Evolutionary conservation across 2,797 vertebrate species (phyloP).

Genomic region (Cyclopterus lumpus): DNA sequence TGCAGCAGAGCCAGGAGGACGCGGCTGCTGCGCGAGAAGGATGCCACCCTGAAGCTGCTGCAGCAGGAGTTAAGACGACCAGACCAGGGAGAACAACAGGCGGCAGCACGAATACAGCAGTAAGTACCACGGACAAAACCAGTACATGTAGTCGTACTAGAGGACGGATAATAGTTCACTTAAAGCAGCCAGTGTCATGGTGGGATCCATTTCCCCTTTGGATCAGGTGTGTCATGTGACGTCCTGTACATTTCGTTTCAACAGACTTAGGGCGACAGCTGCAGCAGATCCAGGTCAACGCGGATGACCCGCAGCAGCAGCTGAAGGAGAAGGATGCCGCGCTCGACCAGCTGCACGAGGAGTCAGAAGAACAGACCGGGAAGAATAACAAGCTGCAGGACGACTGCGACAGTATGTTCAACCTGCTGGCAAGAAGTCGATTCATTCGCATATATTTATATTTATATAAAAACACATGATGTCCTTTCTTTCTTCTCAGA

Average conservation of each 20-base stretch:
- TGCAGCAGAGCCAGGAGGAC: slow-evolving; percentile 30
- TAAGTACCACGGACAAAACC: neutral
- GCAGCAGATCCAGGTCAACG: neutral
- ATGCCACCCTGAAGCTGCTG: slow-evolving; percentile 22
- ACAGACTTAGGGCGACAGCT: neutral
- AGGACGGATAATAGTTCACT: neutral
- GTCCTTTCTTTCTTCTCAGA: slow-evolving; percentile 40
- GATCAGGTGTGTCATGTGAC: no score
- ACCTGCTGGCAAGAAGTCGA: neutral
- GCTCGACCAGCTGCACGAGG: slow-evolving; percentile 21
- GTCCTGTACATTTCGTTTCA: no score
- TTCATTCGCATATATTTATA: neutral
- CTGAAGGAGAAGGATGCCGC: slow-evolving; percentile 5
- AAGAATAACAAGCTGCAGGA: slow-evolving; percentile 1
- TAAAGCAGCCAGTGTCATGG: neutral
- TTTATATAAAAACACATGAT: neutral
- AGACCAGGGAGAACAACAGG: neutral
- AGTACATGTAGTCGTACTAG: neutral
- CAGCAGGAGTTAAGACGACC: slow-evolving; percentile 10
- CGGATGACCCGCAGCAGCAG: neutral
- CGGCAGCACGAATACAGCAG: slow-evolving; percentile 18
- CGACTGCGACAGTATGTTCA: neutral
- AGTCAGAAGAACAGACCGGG: slow-evolving; percentile 3
- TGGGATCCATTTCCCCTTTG: neutral
- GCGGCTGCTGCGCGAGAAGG: slow-evolving; percentile 2